Evolutionary conservation across 2,888 invertebrate species (phyloP).

Genomic region (Mylabris sibirica): DNA sequence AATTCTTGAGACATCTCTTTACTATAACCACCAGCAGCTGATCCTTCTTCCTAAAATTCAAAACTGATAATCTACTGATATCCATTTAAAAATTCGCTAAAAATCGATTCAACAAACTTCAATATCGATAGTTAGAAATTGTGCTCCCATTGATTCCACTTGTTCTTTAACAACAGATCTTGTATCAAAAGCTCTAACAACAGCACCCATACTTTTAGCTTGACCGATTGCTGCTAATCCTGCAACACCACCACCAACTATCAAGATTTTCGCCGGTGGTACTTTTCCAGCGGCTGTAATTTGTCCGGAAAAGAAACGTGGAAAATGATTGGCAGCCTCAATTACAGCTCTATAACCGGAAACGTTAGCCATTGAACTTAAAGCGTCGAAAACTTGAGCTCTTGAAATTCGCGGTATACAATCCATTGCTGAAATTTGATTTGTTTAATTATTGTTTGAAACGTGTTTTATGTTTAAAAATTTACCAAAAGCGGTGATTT

Average conservation of each 20-base stretch:
- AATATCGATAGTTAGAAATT: constrained; percentile 81
- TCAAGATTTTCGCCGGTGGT: constrained; percentile 86
- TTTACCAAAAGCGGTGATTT: constrained; percentile 84
- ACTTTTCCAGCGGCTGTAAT: constrained; percentile 91
- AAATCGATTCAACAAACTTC: constrained; percentile 64
- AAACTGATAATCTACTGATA: background rate
- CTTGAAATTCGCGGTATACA: constrained; percentile 86
- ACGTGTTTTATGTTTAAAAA: too few relatives aligned
- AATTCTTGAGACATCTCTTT: constrained; percentile 89
- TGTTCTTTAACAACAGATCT: constrained; percentile 83
- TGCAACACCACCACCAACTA: constrained; percentile 90
- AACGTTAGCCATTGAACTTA: constrained; percentile 92
- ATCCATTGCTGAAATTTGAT: constrained; percentile 76
- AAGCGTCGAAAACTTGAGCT: constrained; percentile 89
- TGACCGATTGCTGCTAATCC: constrained; percentile 87
- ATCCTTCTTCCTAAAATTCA: constrained; percentile 70
- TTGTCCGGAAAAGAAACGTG: constrained; percentile 88
- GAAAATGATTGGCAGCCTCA: constrained; percentile 88
- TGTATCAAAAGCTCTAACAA: constrained; percentile 88
- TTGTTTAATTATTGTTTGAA: constrained; percentile 20
- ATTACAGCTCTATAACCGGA: constrained; percentile 88
- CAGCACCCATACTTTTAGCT: constrained; percentile 88
- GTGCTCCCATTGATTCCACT: constrained; percentile 87
- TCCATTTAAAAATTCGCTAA: constrained; percentile 11
- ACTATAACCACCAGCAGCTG: constrained; percentile 79